Evolutionary conservation across 2,797 vertebrate genomes (phyloP).

Genomic region (Oreochromis mossambicus): DNA sequence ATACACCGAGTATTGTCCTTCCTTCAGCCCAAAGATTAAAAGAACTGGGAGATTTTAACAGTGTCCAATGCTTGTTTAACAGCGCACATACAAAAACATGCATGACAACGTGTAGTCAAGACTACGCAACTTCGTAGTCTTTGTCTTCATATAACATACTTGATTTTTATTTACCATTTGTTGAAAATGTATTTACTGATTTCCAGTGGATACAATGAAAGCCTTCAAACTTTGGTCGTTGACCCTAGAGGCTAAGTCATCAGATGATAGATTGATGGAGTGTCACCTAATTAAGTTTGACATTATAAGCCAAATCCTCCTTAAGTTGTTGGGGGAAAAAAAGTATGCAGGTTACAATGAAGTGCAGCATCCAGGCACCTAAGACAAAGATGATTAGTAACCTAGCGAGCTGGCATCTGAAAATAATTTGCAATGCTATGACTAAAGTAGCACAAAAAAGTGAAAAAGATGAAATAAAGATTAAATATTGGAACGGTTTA

Average conservation of each 20-base stretch:
- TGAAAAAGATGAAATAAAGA: not conserved
- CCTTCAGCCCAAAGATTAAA: too few relatives aligned
- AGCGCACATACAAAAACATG: not conserved
- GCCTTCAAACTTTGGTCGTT: not conserved
- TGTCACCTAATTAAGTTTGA: not conserved
- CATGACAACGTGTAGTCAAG: not conserved
- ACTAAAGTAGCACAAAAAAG: not conserved
- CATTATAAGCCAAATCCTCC: not conserved
- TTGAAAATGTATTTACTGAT: not conserved
- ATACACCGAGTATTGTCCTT: too few relatives aligned
- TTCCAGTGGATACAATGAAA: not conserved
- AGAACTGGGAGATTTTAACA: too few relatives aligned
- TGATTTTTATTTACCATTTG: not conserved
- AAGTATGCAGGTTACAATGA: not conserved
- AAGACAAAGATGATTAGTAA: not conserved
- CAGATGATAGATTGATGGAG: not conserved
- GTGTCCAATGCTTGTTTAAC: not conserved
- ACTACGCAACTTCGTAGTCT: not conserved
- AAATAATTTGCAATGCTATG: not conserved
- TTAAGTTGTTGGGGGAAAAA: rapidly evolving
- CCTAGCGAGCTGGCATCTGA: not conserved
- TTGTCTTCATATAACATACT: not conserved
- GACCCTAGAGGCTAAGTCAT: not conserved
- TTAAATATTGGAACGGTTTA: not conserved
- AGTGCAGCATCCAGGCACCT: not conserved